Base-by-base conservation (phyloP, 2,888 invertebrate genomes). In the Leptinotarsa tumamoca region DNA sequence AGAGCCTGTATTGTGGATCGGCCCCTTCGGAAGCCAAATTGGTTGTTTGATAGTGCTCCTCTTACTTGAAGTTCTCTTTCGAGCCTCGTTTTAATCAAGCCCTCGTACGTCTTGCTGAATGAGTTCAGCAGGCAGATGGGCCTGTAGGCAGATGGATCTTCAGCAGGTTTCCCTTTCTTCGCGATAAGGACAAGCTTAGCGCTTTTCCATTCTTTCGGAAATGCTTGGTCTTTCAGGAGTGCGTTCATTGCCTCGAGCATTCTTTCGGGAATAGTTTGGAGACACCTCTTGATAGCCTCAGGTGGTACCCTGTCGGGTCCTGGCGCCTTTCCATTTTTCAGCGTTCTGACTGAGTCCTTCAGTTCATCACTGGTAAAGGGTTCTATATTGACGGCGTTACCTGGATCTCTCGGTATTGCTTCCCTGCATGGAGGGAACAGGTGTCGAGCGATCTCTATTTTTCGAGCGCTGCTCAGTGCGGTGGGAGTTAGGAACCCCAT, bases 1-100 rank as follows among this genome's bases (percentile, higher is more conserved):
- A 73, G 63, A 1, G 73, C 73, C 5, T 58, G 33, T 2, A 68
- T 68, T 4, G 68, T 73, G 7, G 73, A 73, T 18, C 33, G 58
- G 10, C 33, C 21, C 0, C 23, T 68, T 23, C 73, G 49, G 49
- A 73, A 68, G 14, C 73, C 68, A 51, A 51, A 73, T 43, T 73
- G 68, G 23, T 33, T 68, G 13, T 51, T 2, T 7, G 69, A 58
- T 15, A 73, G 61, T 10, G 17, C 52, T 43, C 67, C 54, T 17
- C n/a, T 68, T 4, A 5, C 21, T 7, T 71, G 58, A 2, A 70
- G 15, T 58, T 54, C 75, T 10, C 0, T 49, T 23, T 33, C 5
- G 4, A 71, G 67, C 5, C 27, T 27, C 27, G 4, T 27, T 17
- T 51, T 67, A 3, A 67, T 23, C 5, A 67, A 13, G 10, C 21